Evolutionary conservation across 2,888 invertebrate species (phyloP).

Genomic region (Leptarthrus brevirostris): DNA sequence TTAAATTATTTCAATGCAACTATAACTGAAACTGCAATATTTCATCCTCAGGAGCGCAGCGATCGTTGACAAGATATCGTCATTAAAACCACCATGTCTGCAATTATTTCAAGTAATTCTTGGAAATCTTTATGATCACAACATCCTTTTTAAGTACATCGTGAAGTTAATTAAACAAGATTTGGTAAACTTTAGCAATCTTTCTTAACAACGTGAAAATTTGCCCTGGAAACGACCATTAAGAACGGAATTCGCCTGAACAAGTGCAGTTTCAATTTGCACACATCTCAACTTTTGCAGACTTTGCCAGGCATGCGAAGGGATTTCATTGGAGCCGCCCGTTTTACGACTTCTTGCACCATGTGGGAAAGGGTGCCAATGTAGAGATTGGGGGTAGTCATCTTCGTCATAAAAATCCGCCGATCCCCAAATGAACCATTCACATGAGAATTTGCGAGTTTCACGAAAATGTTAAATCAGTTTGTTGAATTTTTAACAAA

Average conservation of each 20-base stretch:
- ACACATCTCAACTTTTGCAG: conserved; percentile 47
- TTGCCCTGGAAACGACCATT: conserved; percentile 44
- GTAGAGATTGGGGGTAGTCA: conserved; percentile 12
- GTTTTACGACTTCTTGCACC: conserved; percentile 5
- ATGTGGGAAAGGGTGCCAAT: conserved; percentile 6
- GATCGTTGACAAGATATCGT: conserved; percentile 29
- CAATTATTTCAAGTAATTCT: conserved; percentile 20
- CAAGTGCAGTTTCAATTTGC: conserved; percentile 47
- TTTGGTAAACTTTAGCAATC: conserved; percentile 45
- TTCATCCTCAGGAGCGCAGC: no score
- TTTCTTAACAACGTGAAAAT: conserved; percentile 37
- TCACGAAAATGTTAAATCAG: conserved; percentile 37
- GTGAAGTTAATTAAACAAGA: conserved; percentile 43
- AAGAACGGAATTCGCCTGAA: conserved; percentile 36
- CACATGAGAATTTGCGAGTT: conserved; percentile 45
- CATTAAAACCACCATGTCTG: conserved; percentile 29
- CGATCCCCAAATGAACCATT: conserved; percentile 39
- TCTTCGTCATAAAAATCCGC: conserved; percentile 34
- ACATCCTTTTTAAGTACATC: conserved; percentile 40
- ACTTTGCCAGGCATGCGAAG: not conserved
- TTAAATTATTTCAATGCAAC: no score
- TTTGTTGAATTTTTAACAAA: conserved; percentile 46
- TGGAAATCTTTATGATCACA: conserved; percentile 35
- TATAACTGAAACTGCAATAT: no score
- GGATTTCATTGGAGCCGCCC: not conserved